phyloP scores from a whole-genome alignment of 1,140 invertebrate genomes.

The Ceratoteleas bidentatus region DNA sequence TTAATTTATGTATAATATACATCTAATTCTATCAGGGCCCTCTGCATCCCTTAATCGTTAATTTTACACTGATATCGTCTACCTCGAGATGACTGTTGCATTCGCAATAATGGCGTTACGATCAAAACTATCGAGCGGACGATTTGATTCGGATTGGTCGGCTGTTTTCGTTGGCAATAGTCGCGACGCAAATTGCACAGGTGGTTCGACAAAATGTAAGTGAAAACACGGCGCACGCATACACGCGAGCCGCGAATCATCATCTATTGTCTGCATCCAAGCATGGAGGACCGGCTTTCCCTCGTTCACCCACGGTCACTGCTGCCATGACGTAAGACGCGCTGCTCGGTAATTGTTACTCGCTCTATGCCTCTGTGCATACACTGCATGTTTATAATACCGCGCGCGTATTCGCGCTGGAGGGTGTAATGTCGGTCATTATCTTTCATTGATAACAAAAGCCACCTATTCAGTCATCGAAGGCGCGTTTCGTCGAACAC shows the following conservation, averaged over 20 bases:
- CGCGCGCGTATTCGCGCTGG: slow-evolving; percentile 58
- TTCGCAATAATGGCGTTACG: not conserved
- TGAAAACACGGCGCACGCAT: slow-evolving; percentile 47
- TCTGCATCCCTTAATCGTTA: no score
- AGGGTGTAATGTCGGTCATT: slow-evolving; percentile 66
- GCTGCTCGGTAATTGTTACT: slow-evolving; percentile 61
- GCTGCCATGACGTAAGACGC: slow-evolving; percentile 68
- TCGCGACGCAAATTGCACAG: slow-evolving; percentile 43
- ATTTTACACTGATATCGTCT: no score
- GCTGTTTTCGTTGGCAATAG: slow-evolving; percentile 14
- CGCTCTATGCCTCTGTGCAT: slow-evolving; percentile 40
- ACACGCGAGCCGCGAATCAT: slow-evolving; percentile 51
- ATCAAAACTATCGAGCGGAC: not conserved
- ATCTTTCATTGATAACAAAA: slow-evolving; percentile 63
- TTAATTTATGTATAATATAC: no score
- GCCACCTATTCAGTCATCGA: slow-evolving; percentile 22
- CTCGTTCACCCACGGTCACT: slow-evolving; percentile 70
- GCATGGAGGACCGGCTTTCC: slow-evolving; percentile 69
- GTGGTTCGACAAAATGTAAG: slow-evolving; percentile 50
- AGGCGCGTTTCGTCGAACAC: slow-evolving; percentile 28
- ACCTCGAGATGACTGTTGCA: not conserved
- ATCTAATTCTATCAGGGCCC: no score
- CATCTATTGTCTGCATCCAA: slow-evolving; percentile 68
- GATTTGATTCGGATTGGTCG: slow-evolving; percentile 18
- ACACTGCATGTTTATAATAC: slow-evolving; percentile 57